Evolutionary conservation across 2,888 invertebrate species (phyloP), one percentile per base, ranked within the genome.

Genomic region (Lucinisca nassula): DNA sequence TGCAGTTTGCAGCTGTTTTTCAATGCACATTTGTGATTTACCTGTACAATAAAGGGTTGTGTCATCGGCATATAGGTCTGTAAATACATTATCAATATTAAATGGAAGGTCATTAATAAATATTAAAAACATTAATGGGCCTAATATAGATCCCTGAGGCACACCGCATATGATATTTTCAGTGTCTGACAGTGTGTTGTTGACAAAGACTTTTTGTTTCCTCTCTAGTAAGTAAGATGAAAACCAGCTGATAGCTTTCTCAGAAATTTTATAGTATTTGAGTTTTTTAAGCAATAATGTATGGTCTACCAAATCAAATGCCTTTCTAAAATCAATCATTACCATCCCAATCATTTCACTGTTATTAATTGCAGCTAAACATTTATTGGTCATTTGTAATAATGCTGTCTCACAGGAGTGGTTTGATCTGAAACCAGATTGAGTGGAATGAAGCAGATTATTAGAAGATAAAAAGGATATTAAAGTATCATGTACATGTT

Each of bases 141-240:
- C 77, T 30, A 83, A 75, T n/a, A 83, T 75, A 37, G 78, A 76
- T 1, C 83, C 77, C 45, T 83, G 83, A 21, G 78, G 78, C n/a
- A 78, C 82, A 0, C 82, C 82, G 21, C 35, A 38, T n/a, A 78
- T 45, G 0, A 82, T 70, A 27, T 4, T 12, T n/a, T 61, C n/a
- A 12, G 8, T 61, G n/a, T 8, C 61, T 27, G 61, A 61, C n/a
- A 61, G 8, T n/a, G n/a, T 61, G 30, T 61, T 61, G 8, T 61
- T 61, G 30, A 30, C 8, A 30, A n/a, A 61, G 8, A 70, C 70
- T 24, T 30, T 70, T 30, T 70, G 70, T 17, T 10, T 70, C 6
- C 32, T 12, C 4, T 70, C 30, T 27, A n/a, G n/a, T 61, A 61
- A 61, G 21, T 61, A 61, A 10, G 61, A 61, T n/a, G 12, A 12